Conservation (phyloP, 2,888 invertebrate genomes). For the Quadroppia sp. region DNA sequence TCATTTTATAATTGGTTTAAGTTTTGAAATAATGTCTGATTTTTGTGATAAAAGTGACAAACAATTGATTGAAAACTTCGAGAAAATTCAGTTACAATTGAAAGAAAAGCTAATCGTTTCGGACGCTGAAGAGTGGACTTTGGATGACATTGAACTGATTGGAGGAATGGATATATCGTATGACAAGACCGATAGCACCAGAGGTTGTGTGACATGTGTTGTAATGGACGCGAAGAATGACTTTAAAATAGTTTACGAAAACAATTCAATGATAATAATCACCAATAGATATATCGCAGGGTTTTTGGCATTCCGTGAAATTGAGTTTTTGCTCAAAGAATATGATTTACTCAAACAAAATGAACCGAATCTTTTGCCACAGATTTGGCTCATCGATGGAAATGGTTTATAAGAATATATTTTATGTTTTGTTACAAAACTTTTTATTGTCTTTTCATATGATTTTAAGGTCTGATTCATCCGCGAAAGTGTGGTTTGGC, state of each 20-base stretch:
- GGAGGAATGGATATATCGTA: slow-evolving; percentile 28
- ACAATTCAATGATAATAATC: slow-evolving; percentile 46
- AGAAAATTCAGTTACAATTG: slow-evolving; percentile 10
- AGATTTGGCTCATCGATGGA: slow-evolving; percentile 55
- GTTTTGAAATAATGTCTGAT: neutral
- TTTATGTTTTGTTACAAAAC: too few relatives aligned
- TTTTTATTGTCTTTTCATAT: too few relatives aligned
- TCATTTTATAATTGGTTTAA: neutral
- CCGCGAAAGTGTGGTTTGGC: slow-evolving; percentile 55
- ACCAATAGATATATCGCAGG: slow-evolving; percentile 54
- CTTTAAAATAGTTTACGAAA: slow-evolving; percentile 1
- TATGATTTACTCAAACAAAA: slow-evolving; percentile 48
- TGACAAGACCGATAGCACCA: neutral
- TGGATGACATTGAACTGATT: slow-evolving; percentile 1
- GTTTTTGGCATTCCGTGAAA: slow-evolving; percentile 55
- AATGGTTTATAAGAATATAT: slow-evolving; percentile 51
- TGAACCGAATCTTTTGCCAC: slow-evolving; percentile 52
- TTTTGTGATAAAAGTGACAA: neutral
- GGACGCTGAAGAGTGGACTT: slow-evolving; percentile 17
- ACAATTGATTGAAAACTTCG: neutral
- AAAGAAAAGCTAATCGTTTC: neutral
- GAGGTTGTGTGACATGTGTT: slow-evolving; percentile 5
- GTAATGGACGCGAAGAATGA: neutral
- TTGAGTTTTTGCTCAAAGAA: slow-evolving; percentile 50
- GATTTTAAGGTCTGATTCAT: slow-evolving; percentile 51